These are phyloP conservation scores for Bergia sp. DNA, from an alignment of 92 coral and sea anemone species.

Conservation along the genomic window DNA sequence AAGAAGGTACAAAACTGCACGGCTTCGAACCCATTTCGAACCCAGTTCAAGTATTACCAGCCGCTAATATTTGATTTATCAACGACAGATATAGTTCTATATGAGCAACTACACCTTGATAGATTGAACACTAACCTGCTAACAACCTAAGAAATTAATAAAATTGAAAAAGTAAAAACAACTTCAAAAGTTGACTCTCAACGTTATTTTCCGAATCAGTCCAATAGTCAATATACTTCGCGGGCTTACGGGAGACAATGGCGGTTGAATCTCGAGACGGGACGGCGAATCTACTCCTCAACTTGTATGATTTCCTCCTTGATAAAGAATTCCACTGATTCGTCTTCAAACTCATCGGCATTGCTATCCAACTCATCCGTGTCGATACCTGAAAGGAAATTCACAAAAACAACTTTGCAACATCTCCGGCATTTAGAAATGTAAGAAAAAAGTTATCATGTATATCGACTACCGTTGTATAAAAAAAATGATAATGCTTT, in stretches of 20 bases:
- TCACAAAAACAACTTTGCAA: neutral
- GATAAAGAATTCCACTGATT: constrained; percentile 98
- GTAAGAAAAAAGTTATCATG: neutral
- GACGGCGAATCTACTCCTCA: constrained; percentile 67
- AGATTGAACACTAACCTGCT: neutral
- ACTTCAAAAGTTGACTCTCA: constrained; percentile 10
- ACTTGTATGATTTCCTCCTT: constrained; percentile 91
- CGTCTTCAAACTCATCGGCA: constrained; percentile 96
- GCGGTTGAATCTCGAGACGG: constrained; percentile 51
- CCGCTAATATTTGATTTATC: constrained; percentile 5
- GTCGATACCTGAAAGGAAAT: constrained; percentile 72
- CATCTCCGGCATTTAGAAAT: neutral
- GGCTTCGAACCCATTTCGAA: constrained; percentile 31
- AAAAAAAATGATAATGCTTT: no score
- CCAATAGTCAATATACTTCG: neutral
- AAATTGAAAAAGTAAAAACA: constrained; percentile 35
- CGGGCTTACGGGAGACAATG: constrained; percentile 60
- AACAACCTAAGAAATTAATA: constrained; percentile 27
- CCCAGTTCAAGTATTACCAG: neutral
- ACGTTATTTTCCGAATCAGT: neutral
- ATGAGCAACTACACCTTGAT: neutral
- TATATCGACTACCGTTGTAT: no score
- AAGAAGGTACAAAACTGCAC: constrained; percentile 36
- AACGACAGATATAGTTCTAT: neutral
- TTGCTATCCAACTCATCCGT: constrained; percentile 87